phyloP scores from a whole-genome alignment of 1,140 invertebrate genomes.

The Amphibalanus amphitrite region DNA sequence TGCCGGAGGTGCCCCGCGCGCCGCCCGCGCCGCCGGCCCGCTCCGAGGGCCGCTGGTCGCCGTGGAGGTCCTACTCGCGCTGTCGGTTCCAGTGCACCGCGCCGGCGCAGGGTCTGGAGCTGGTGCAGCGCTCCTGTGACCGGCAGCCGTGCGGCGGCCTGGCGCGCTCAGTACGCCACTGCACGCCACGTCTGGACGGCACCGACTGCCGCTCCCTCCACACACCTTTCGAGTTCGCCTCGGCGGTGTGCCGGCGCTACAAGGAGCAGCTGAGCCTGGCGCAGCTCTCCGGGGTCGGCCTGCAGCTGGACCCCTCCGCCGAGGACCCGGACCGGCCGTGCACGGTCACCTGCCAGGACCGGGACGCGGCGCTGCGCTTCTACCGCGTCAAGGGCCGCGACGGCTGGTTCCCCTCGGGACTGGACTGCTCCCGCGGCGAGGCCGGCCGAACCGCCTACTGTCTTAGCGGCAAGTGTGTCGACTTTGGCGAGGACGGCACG shows the following conservation, averaged over 20 bases:
- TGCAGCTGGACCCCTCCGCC: slow-evolving; percentile 44
- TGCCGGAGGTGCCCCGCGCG: neutral
- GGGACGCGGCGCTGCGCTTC: slow-evolving; percentile 48
- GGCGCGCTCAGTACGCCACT: slow-evolving; percentile 38
- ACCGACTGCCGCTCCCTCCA: slow-evolving; percentile 28
- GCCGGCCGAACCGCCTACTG: slow-evolving; percentile 42
- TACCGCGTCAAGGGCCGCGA: slow-evolving; percentile 59
- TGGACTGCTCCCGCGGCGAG: slow-evolving; percentile 42
- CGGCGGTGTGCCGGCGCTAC: slow-evolving; percentile 49
- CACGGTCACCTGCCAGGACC: slow-evolving; percentile 56
- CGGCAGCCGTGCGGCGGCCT: slow-evolving; percentile 18
- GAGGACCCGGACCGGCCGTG: slow-evolving; percentile 56
- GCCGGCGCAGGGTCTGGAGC: slow-evolving; percentile 38
- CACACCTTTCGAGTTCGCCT: slow-evolving; percentile 41
- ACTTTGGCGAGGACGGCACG: neutral
- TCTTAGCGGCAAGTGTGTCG: slow-evolving; percentile 50
- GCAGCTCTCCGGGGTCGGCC: slow-evolving; percentile 51
- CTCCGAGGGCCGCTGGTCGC: slow-evolving; percentile 17
- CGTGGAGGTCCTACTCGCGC: slow-evolving; percentile 35
- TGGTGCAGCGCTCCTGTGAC: slow-evolving; percentile 31
- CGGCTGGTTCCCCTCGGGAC: slow-evolving; percentile 59
- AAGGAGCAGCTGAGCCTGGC: slow-evolving; percentile 50
- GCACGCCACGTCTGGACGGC: slow-evolving; percentile 26
- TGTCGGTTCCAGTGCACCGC: slow-evolving; percentile 45
- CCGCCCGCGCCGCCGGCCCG: too few relatives aligned